Evolutionary conservation across 2,797 vertebrate genomes (phyloP), one percentile per base, ranked within the genome.

Genomic region (Phoxinus dragarum): DNA sequence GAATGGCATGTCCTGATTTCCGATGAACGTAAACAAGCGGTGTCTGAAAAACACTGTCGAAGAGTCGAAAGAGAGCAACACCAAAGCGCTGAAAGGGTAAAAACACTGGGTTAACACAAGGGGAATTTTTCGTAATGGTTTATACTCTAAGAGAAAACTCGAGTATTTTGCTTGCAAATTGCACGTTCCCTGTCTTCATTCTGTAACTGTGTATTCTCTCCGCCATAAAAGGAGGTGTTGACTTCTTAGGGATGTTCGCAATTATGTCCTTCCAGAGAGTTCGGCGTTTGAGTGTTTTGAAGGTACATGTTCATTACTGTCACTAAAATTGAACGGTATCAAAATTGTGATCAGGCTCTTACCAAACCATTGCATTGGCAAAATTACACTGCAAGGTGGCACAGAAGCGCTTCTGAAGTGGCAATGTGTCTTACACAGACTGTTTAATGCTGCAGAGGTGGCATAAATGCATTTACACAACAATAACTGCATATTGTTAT

Each of bases 251-350:
- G 47, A 81, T 64, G 81, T 64, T 83, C 23, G 4, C 42, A 16
- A 23, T 47, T 6, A 75, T 38, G 81, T 83, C 7, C 42, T 27
- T 83, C 27, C 71, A 75, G 81, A 66, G 71, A 75, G 44, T 66
- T 52, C 16, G 81, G 1, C 56, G 42, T 38, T 19, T 52, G 7
- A 64, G 27, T 54, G 38, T 36, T 36, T 75, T 66, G 31, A 75
- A 83, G 81, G 81, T 83, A 83, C 56, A 47, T 6, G 27, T 47
- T 67, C 11, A 34, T 27, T 6, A 34, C 59, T 44, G n/a, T 14
- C 77, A n/a, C 77, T 64, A 17, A 19, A 31, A 9, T 49, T 75
- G 10, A 75, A 75, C 34, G 5, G 12, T 14, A 14, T 61, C 23
- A 42, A 8, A 12, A 71, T 12, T 38, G 66, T 21, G 17, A 38